phyloP scores from a whole-genome alignment of 2,888 invertebrate genomes.

The Stenurella melanura region DNA sequence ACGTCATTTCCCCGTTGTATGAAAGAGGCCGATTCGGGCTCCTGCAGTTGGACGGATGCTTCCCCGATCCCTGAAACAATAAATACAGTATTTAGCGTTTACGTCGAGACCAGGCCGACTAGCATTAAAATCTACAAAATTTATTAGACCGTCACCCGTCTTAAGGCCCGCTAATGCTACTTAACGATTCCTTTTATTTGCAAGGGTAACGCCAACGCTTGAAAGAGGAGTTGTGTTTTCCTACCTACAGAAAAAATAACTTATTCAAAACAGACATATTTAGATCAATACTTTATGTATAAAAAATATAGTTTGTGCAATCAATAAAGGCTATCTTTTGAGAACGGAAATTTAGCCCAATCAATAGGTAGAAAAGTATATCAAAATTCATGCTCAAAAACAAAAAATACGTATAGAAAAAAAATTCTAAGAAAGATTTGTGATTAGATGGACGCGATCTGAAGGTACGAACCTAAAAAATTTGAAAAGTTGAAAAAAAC shows the following conservation, averaged over 20 bases:
- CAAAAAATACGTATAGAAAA: too few species aligned
- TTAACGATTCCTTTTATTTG: not conserved
- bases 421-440: too few species aligned
- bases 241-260: not conserved
- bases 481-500: too few species aligned
- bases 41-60: conserved; percentile 76
- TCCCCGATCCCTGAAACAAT: conserved; percentile 78
- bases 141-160: conserved; percentile 17
- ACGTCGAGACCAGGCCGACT: conserved; percentile 3
- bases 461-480: too few species aligned
- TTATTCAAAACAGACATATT: not conserved
- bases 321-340: too few species aligned
- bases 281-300: too few species aligned
- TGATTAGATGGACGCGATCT: too few species aligned
- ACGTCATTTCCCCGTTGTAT: conserved; percentile 75
- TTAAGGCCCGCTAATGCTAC: not conserved
- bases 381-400: too few species aligned
- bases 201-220: not conserved
- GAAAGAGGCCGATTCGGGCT: conserved; percentile 75
- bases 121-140: conserved; percentile 9
- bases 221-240: not conserved
- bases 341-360: too few species aligned
- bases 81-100: conserved; percentile 45
- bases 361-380: too few species aligned
- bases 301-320: too few species aligned